These are phyloP conservation scores for Streblospio benedicti DNA, from an alignment of 1,140 invertebrate species.

Conservation along the genomic window DNA sequence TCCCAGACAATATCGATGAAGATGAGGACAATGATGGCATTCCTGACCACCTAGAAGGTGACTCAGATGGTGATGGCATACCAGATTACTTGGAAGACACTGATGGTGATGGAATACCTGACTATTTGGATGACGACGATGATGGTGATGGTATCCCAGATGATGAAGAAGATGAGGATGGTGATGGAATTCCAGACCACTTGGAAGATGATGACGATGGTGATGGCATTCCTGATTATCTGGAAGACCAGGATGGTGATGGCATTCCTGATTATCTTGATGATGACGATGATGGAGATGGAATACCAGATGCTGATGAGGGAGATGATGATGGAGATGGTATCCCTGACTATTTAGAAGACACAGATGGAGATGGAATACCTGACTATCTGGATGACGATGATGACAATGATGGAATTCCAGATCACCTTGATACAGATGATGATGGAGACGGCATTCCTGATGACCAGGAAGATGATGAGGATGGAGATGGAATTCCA, in stretches of 20 bases:
- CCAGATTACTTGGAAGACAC: constrained; percentile 17
- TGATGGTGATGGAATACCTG: constrained; percentile 31
- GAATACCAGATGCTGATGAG: constrained; percentile 33
- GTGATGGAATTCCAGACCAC: constrained; percentile 27
- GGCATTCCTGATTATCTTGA: constrained; percentile 30
- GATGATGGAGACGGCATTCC: constrained; percentile 38
- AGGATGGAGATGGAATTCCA: constrained; percentile 36
- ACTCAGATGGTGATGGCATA: constrained; percentile 24
- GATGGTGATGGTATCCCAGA: constrained; percentile 27
- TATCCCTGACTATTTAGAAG: constrained; percentile 20
- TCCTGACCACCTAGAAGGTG: constrained; percentile 29
- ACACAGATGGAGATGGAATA: constrained; percentile 27
- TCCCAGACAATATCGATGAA: constrained; percentile 24
- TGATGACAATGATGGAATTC: constrained; percentile 31
- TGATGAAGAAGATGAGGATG: constrained; percentile 10
- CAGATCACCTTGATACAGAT: constrained; percentile 29
- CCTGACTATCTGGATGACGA: constrained; percentile 23
- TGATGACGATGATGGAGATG: constrained; percentile 32
- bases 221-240: constrained; percentile 36
- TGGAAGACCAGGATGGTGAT: constrained; percentile 32
- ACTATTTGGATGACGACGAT: constrained; percentile 19
- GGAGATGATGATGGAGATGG: constrained; percentile 30
- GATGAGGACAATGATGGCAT: constrained; percentile 30
- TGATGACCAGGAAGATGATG: constrained; percentile 25
- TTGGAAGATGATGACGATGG: constrained; percentile 33